Percentiles rank a stretch among this genome's conserved stretches.
These are phyloP conservation scores for Dorcus parallelipipedus DNA, from an alignment of 2,888 invertebrate genomes.

Conservation along the genomic window DNA sequence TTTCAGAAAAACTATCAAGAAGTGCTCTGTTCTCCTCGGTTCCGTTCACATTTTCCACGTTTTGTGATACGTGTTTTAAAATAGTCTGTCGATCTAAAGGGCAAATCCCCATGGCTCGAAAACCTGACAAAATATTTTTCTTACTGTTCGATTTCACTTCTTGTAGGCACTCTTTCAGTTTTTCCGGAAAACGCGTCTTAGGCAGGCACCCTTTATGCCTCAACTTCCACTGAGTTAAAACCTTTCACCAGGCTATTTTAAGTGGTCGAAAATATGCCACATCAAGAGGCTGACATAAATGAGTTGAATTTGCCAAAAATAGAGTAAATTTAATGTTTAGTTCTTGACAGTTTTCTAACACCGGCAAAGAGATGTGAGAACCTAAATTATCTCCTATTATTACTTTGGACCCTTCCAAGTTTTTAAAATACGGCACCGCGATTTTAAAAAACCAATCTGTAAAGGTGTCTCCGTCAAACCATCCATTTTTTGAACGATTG, in stretches of 20 bases:
- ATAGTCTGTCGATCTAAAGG: conserved; percentile 11
- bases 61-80: background rate
- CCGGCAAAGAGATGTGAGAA: conserved; percentile 26
- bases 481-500: conserved; percentile 2
- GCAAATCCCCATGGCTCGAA: conserved; percentile 13
- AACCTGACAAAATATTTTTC: conserved; percentile 15
- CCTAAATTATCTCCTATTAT: conserved; percentile 37
- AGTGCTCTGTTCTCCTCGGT: no score
- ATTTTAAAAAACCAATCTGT: conserved; percentile 4
- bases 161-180: conserved; percentile 10
- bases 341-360: conserved; percentile 32
- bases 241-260: conserved; percentile 26
- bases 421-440: background rate
- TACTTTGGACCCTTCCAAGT: conserved; percentile 7
- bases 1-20: no score
- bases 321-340: conserved; percentile 34
- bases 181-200: conserved; percentile 18
- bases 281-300: conserved; percentile 31
- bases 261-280: conserved; percentile 29
- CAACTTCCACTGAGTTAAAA: conserved; percentile 26
- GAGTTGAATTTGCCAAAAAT: conserved; percentile 27
- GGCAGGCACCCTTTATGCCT: conserved; percentile 13
- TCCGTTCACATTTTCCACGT: no score
- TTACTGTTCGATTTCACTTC: background rate
- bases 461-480: conserved; percentile 3